Evolutionary conservation across 2,797 vertebrate genomes (phyloP).

Genomic region (Oreortyx pictus): DNA sequence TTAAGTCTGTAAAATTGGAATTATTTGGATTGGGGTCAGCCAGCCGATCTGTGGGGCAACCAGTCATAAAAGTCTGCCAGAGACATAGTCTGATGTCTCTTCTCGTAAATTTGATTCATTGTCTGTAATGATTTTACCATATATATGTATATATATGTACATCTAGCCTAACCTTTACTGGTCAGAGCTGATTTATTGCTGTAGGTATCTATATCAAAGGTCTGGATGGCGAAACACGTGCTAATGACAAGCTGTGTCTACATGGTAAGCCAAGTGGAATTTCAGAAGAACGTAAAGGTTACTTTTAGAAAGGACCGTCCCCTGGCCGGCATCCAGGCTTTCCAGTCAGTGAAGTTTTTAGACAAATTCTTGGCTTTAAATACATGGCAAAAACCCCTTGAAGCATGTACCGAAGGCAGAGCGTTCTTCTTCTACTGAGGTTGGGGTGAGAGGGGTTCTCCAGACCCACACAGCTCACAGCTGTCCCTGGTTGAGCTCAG

Average conservation of each 20-base stretch:
- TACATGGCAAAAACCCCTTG: accelerated
- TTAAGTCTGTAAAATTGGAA: neutral
- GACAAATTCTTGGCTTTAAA: slow-evolving; percentile 4
- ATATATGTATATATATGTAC: neutral
- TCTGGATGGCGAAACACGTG: neutral
- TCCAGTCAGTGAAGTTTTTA: slow-evolving; percentile 35
- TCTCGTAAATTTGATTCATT: slow-evolving; percentile 6
- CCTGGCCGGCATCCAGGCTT: slow-evolving; percentile 23
- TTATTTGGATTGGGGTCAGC: slow-evolving; percentile 2
- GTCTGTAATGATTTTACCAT: slow-evolving; percentile 56
- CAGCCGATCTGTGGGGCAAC: neutral
- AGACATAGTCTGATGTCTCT: neutral
- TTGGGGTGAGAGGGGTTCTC: neutral
- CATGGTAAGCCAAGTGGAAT: slow-evolving; percentile 39
- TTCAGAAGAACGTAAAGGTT: slow-evolving; percentile 11
- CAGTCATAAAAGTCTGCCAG: neutral
- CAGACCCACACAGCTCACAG: accelerated
- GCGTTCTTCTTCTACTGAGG: neutral
- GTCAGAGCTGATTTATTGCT: slow-evolving; percentile 41
- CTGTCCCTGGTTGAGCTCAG: neutral
- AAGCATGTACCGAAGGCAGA: neutral
- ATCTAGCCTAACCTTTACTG: neutral
- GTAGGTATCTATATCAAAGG: slow-evolving; percentile 30
- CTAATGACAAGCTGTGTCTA: slow-evolving; percentile 21
- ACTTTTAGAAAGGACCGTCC: slow-evolving; percentile 25